Evolutionary conservation across 2,113 vertebrate species (phyloP), one percentile per base, ranked within the genome.

Genomic region (Elaphurus davidianus): DNA sequence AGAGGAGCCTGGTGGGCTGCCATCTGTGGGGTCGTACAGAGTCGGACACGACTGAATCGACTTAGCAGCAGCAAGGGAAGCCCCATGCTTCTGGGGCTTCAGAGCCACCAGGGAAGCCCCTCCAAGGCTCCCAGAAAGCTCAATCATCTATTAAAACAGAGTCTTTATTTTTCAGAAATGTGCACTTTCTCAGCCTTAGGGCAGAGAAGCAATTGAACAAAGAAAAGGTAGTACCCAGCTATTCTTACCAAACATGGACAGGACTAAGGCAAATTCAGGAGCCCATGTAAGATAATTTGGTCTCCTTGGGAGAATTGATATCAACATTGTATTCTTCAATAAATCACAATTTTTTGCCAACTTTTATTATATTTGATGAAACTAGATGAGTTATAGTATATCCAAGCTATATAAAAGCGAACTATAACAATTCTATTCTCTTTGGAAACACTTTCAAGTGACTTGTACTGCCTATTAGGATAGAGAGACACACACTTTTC

Each of bases 401-500:
- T 2, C 23, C 57, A 36, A 85, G 27, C 33, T 54, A 8, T 43
- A 45, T 40, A 71, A 62, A 94, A 40, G n/a, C 54, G 86, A 91
- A 55, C 67, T 57, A 19, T 59, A 43, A 28, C 57, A 52, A 27
- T 71, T 23, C 36, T 40, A 27, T 55, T 94, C 43, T 82, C 43
- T 54, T 96, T 54, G 33, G 19, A 96, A 95, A 30, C 3, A 6
- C 59, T 94, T 92, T 84, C 93, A 27, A 82, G 90, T 87, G 90
- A 21, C 84, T 82, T 90, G 30, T n/a, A 81, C n/a, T 16, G 50
- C n/a, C 55, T 93, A 25, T 40, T 64, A 25, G 71, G 55, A 40
- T 6, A 78, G 54, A 78, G 19, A 50, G 55, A 82, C 16, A 10
- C 30, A 28, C 4, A 0, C 17, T 64, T 47, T 92, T 47, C 3